Evolutionary conservation across 2,113 vertebrate genomes (phyloP).

Genomic region (Takifugu flavidus): DNA sequence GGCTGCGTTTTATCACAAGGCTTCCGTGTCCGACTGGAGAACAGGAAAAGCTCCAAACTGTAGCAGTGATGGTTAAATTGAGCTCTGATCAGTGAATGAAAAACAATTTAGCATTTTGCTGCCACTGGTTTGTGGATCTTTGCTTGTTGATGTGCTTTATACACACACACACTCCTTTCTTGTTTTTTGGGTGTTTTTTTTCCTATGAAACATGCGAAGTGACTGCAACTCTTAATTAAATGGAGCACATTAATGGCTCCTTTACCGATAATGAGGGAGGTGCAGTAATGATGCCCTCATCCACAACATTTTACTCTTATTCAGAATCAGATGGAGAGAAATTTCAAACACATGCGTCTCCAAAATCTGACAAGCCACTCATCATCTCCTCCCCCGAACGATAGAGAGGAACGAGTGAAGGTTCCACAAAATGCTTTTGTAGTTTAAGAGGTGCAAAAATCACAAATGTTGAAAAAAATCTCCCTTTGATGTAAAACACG

Average conservation of each 20-base stretch:
- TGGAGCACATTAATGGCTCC: constrained; percentile 55
- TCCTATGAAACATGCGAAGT: constrained; percentile 27
- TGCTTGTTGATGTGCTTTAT: constrained; percentile 6
- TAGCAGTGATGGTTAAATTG: constrained; percentile 4
- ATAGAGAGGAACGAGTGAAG: too few relatives aligned
- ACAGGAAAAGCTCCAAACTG: constrained; percentile 23
- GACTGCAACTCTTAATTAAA: constrained; percentile 48
- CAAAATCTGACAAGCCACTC: neutral
- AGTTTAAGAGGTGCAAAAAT: neutral
- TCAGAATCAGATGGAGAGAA: constrained; percentile 20
- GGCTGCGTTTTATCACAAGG: constrained; percentile 34
- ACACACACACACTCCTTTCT: constrained; percentile 9
- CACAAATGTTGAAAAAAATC: neutral
- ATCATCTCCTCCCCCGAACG: too few relatives aligned
- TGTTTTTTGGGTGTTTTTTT: constrained; percentile 2
- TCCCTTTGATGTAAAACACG: neutral
- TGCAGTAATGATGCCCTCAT: constrained; percentile 42
- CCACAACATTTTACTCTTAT: constrained; percentile 41
- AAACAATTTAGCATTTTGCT: constrained; percentile 14
- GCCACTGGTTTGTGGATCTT: constrained; percentile 5
- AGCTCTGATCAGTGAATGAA: constrained; percentile 16
- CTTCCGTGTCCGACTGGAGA: constrained; percentile 26
- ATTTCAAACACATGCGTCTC: constrained; percentile 1
- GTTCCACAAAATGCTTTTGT: too few relatives aligned
- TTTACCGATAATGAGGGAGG: constrained; percentile 56